These are phyloP conservation scores for Halictus rubicundus DNA, from an alignment of 1,140 invertebrate genomes.

Conservation along the genomic window DNA sequence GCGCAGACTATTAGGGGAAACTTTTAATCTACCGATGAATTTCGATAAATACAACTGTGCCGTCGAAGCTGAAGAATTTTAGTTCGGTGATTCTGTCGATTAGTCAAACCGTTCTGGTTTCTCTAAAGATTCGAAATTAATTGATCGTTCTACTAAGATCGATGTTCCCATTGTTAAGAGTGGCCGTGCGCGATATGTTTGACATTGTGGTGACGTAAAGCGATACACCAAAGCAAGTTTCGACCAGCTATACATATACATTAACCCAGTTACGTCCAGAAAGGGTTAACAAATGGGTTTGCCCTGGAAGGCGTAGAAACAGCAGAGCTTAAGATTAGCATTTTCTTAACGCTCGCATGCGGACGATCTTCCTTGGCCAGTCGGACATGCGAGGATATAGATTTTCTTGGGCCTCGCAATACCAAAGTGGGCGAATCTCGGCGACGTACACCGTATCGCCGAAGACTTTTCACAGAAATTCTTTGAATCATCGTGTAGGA, in stretches of 20 bases:
- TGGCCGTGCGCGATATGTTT: not conserved
- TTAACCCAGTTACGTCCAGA: slow-evolving; percentile 17
- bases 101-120: no score
- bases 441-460: not conserved
- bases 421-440: not conserved
- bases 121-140: no score
- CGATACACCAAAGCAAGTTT: not conserved
- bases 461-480: not conserved
- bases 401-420: slow-evolving; percentile 58
- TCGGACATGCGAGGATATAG: slow-evolving; percentile 69
- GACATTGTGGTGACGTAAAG: not conserved
- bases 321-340: slow-evolving; percentile 63
- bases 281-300: slow-evolving; percentile 5
- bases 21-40: no score
- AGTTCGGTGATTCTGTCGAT: no score
- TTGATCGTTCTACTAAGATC: not conserved
- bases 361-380: slow-evolving; percentile 47
- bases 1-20: no score
- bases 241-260: not conserved
- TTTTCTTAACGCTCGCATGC: slow-evolving; percentile 71
- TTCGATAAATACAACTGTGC: no score
- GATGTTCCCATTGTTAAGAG: not conserved
- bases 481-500: not conserved
- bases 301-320: not conserved
- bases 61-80: no score